Percentiles rank a stretch among this genome's conserved stretches.
These are phyloP conservation scores for Eupsilia transversa DNA, from an alignment of 2,888 invertebrate species.

Conservation along the genomic window DNA sequence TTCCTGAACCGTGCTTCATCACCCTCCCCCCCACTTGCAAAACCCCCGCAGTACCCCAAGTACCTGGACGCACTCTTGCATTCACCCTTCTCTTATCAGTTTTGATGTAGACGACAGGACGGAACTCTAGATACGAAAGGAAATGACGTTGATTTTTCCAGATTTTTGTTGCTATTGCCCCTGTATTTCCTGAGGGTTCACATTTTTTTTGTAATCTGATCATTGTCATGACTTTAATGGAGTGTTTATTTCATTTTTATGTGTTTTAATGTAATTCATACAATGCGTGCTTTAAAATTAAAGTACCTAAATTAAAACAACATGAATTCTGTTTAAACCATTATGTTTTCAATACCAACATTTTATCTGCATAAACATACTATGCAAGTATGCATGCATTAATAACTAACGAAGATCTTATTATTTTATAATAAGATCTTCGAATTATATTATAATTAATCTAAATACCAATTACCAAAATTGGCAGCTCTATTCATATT, in stretches of 20 bases:
- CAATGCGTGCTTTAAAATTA: not conserved
- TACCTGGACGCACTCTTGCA: conserved; percentile 89
- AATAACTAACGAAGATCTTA: conserved; percentile 1
- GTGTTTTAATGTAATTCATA: conserved; percentile 7
- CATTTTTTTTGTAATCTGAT: conserved; percentile 36
- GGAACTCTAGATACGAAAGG: conserved; percentile 74
- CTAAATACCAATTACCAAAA: conserved; percentile 20
- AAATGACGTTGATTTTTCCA: conserved; percentile 79
- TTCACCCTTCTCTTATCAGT: conserved; percentile 89
- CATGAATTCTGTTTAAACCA: not conserved
- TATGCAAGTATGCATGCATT: not conserved
- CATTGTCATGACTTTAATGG: conserved; percentile 28
- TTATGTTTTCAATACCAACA: not conserved
- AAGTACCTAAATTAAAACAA: not conserved
- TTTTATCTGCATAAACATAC: no score
- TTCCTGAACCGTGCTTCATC: conserved; percentile 81
- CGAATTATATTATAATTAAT: no score
- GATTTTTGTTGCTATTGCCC: conserved; percentile 46
- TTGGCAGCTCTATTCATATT: conserved; percentile 46
- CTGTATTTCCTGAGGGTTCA: conserved; percentile 47
- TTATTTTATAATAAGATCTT: no score
- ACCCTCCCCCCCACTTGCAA: conserved; percentile 67
- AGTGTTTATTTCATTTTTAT: conserved; percentile 51
- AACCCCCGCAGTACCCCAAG: conserved; percentile 75
- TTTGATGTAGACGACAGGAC: conserved; percentile 83